Conservation (phyloP, 1,140 invertebrate genomes). For the Radopholus similis region DNA sequence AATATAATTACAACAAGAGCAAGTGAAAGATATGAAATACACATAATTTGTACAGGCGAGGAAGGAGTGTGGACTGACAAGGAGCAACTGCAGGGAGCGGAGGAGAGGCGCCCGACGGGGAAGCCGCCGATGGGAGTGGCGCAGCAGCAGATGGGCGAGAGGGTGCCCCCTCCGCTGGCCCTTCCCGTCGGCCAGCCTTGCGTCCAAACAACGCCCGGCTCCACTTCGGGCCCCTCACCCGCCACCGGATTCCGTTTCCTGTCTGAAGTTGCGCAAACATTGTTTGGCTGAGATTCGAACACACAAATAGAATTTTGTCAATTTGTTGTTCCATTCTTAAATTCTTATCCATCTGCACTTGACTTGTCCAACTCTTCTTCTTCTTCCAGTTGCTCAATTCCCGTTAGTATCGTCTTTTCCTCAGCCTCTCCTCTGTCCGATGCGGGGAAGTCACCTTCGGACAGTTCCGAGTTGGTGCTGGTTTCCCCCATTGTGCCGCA, state of each 20-base stretch:
- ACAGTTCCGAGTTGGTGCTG: no score
- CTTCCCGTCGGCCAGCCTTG: no score
- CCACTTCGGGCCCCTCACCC: neutral
- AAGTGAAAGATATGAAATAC: no score
- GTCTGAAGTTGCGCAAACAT: constrained; percentile 16
- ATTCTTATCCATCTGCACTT: neutral
- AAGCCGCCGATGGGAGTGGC: neutral
- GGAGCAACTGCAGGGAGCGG: neutral
- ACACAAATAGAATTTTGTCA: neutral
- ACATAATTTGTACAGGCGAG: no score
- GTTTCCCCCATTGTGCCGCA: neutral
- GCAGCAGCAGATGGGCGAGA: neutral
- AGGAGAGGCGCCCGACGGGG: neutral
- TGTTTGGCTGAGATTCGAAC: constrained; percentile 7
- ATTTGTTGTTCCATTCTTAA: neutral
- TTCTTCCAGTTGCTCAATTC: neutral
- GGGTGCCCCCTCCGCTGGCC: neutral
- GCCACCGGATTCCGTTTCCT: constrained; percentile 14
- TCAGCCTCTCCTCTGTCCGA: no score
- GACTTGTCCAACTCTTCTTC: neutral
- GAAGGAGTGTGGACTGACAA: neutral
- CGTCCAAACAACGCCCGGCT: neutral
- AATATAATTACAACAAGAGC: no score
- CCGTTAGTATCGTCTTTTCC: neutral
- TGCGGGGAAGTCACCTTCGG: no score